Conservation (phyloP, 2,113 vertebrate genomes). For the Crocuta crocuta region DNA sequence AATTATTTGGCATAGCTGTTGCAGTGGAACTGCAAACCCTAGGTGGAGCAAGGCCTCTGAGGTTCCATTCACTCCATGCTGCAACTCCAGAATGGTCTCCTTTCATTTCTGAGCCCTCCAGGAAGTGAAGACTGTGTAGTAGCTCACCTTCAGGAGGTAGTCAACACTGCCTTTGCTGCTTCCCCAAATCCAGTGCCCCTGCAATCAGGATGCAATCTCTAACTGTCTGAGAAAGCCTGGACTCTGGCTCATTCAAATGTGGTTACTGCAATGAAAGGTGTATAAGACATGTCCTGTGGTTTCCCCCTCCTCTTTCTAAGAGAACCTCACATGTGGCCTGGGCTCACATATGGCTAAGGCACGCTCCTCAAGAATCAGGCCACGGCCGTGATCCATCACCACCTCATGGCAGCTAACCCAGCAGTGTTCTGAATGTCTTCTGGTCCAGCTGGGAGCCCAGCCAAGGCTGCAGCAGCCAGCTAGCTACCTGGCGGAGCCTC, state of each 20-base stretch:
- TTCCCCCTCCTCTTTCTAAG: background rate
- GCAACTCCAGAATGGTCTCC: background rate
- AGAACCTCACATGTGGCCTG: background rate
- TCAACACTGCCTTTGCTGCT: background rate
- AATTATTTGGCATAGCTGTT: background rate
- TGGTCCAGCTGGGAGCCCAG: background rate
- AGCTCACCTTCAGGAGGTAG: background rate
- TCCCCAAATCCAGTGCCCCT: background rate
- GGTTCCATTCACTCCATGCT: background rate
- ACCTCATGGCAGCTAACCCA: background rate
- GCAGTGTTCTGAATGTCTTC: background rate
- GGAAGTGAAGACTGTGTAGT: background rate
- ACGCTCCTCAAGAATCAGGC: conserved; percentile 26
- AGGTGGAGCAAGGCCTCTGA: background rate
- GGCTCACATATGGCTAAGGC: background rate
- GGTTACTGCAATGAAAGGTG: background rate
- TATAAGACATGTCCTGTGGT: background rate
- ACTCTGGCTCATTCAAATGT: background rate
- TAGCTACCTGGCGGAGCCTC: conserved; percentile 8
- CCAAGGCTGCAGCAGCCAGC: background rate
- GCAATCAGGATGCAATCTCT: background rate
- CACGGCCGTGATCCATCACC: background rate
- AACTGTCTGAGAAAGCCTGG: background rate
- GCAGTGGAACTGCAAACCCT: background rate
- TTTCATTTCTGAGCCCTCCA: background rate